Percentiles rank a stretch among this genome's conserved stretches.
These are phyloP conservation scores for Carcharodon carcharias DNA, from an alignment of 2,797 vertebrate species.

Conservation along the genomic window DNA sequence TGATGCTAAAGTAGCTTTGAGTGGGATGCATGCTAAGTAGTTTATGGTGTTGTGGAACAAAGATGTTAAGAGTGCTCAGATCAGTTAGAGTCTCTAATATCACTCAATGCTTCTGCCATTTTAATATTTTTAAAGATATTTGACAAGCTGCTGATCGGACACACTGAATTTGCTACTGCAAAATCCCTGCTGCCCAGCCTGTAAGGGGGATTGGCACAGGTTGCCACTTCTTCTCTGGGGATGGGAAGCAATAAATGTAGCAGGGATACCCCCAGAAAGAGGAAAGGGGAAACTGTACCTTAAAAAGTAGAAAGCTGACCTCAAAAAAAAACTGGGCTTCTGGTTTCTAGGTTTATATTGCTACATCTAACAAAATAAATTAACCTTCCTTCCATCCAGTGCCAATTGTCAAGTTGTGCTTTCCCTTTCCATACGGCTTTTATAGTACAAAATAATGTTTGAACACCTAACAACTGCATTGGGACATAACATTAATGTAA, in stretches of 20 bases:
- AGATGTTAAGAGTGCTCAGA: not conserved
- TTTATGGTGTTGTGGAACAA: not conserved
- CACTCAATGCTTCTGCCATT: not conserved
- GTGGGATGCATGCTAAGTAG: not conserved
- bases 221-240: not conserved
- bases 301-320: not conserved
- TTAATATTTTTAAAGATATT: not conserved
- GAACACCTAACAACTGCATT: not conserved
- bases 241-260: not conserved
- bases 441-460: not conserved
- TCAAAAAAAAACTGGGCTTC: not conserved
- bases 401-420: not conserved
- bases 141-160: not conserved
- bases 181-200: not conserved
- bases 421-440: not conserved
- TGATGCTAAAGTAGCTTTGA: not conserved
- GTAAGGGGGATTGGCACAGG: not conserved
- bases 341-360: not conserved
- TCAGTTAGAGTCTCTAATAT: not conserved
- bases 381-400: not conserved
- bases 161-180: not conserved
- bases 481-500: constrained; percentile 13
- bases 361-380: not conserved
- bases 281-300: not conserved
- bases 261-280: not conserved